A percentile compares a stretch with the other conserved stretches of the same genome.
Conservation (phyloP, 1,140 invertebrate species). For the Lucilia cuprina region DNA sequence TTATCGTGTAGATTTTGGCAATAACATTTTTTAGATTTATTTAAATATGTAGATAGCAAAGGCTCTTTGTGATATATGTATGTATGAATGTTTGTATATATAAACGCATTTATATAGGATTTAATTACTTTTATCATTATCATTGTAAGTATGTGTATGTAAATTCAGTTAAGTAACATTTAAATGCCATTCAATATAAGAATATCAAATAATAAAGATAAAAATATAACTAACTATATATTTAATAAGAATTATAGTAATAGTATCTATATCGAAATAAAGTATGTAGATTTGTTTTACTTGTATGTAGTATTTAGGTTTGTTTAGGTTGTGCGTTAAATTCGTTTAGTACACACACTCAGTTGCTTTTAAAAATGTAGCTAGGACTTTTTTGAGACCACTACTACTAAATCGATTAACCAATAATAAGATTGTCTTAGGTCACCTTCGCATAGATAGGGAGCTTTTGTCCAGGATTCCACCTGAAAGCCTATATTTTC, state of each 20-base stretch:
- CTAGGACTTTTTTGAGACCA: conserved; percentile 63
- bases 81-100: neutral
- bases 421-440: conserved; percentile 86
- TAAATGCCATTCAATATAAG: conserved; percentile 1
- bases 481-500: conserved; percentile 72
- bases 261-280: neutral
- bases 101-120: neutral
- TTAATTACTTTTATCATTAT: neutral
- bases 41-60: neutral
- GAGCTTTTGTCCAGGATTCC: conserved; percentile 81
- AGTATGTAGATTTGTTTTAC: neutral
- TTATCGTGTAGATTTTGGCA: neutral
- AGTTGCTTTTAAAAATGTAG: conserved; percentile 22
- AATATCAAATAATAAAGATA: conserved; percentile 5
- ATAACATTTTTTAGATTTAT: neutral
- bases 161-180: conserved; percentile 18
- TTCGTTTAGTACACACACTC: neutral
- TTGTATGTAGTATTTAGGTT: neutral
- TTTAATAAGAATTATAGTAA: neutral
- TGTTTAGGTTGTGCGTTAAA: neutral
- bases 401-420: conserved; percentile 86
- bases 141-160: neutral
- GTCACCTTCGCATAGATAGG: conserved; percentile 93
- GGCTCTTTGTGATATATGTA: conserved; percentile 1
- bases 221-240: neutral